These are phyloP conservation scores for Montipora efflorescens DNA, from an alignment of 64 coral and sea anemone genomes.

Conservation along the genomic window DNA sequence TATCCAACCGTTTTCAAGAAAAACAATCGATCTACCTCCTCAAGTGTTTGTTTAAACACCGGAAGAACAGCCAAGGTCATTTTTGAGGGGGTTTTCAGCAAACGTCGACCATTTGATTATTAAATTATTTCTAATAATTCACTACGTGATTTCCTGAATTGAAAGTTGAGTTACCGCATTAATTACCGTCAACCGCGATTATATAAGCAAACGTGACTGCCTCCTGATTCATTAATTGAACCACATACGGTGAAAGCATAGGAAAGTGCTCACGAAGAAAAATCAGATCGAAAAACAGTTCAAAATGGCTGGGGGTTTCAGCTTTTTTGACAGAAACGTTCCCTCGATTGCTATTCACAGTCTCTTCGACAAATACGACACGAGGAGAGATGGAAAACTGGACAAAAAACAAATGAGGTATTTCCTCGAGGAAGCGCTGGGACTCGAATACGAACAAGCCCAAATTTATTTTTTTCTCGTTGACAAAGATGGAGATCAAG, in stretches of 20 bases:
- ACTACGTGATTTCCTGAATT: not conserved
- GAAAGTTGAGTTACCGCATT: not conserved
- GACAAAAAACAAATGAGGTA: conserved; percentile 49
- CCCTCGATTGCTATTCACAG: conserved; percentile 63
- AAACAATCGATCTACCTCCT: too few species aligned
- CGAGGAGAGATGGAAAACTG: conserved; percentile 34
- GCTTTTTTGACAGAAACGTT: conserved; percentile 18
- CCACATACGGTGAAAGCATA: not conserved
- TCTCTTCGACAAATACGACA: conserved; percentile 61
- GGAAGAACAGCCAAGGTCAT: not conserved
- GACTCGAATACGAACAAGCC: conserved; percentile 41
- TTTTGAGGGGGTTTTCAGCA: not conserved
- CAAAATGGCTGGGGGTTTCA: conserved; percentile 39
- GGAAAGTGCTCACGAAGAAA: not conserved
- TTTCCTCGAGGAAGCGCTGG: conserved; percentile 37
- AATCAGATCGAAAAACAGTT: too few species aligned
- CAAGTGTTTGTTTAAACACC: not conserved
- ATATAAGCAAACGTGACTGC: not conserved
- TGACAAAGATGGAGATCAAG: conserved; percentile 66
- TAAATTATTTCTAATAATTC: not conserved
- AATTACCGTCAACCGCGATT: not conserved
- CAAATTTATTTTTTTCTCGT: conserved; percentile 52
- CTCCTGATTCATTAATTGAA: not conserved
- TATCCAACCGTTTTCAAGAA: not conserved
- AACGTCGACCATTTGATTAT: not conserved